Percentiles rank a stretch among this genome's conserved stretches.
These are phyloP conservation scores for Tipula confusa DNA, from an alignment of 2,888 invertebrate species.

Conservation along the genomic window DNA sequence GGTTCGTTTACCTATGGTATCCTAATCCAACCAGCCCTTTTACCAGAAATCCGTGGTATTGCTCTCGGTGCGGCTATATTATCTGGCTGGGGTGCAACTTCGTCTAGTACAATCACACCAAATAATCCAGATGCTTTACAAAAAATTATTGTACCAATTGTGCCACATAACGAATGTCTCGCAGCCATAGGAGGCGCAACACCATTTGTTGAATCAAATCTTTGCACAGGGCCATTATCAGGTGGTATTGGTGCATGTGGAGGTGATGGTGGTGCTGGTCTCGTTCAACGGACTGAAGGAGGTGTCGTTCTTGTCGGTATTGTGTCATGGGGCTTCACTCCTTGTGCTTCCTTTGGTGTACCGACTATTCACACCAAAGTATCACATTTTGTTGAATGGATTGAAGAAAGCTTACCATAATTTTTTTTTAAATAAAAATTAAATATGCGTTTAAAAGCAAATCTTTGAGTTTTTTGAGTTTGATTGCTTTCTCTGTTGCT, in stretches of 20 bases:
- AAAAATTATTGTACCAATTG: conserved; percentile 42
- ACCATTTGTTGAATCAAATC: conserved; percentile 43
- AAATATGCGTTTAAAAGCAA: no score
- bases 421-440: not conserved
- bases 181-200: conserved; percentile 39
- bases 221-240: conserved; percentile 51
- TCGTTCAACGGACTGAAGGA: conserved; percentile 39
- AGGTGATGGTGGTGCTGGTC: conserved; percentile 48
- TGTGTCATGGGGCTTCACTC: conserved; percentile 53
- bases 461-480: no score
- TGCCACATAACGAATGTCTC: conserved; percentile 41
- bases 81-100: conserved; percentile 50
- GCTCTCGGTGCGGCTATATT: conserved; percentile 44
- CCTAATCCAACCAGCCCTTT: conserved; percentile 43
- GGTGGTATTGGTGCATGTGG: conserved; percentile 50
- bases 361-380: conserved; percentile 52
- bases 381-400: conserved; percentile 49
- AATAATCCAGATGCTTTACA: conserved; percentile 40
- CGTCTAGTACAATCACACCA: conserved; percentile 35
- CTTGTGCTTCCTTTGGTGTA: conserved; percentile 47
- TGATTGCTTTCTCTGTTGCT: no score
- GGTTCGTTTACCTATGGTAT: conserved; percentile 32
- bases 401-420: conserved; percentile 35
- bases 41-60: conserved; percentile 43
- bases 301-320: conserved; percentile 46